A percentile compares a stretch with the other conserved stretches of the same genome.
Conservation (phyloP, 2,888 invertebrate genomes). For the Venusia cambrica region DNA sequence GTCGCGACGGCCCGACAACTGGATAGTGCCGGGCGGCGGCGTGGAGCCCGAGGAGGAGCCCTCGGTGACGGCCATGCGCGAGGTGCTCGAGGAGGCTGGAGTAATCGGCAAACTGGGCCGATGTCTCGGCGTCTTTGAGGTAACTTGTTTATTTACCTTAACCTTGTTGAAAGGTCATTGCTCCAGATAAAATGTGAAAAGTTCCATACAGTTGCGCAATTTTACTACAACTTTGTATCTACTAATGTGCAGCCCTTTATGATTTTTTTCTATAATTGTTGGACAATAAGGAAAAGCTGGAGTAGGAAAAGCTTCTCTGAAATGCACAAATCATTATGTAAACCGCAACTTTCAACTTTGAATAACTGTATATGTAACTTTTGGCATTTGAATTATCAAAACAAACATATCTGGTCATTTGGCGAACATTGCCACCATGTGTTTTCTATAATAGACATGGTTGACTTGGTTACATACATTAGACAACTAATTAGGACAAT, state of each 20-base stretch:
- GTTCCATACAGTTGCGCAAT: slow-evolving; percentile 8
- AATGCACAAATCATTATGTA: neutral
- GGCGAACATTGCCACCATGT: slow-evolving; percentile 5
- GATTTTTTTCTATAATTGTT: too few species aligned
- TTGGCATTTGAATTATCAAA: neutral
- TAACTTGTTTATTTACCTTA: slow-evolving; percentile 48
- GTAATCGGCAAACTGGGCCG: slow-evolving; percentile 94
- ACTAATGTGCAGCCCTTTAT: neutral
- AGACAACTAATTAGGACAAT: slow-evolving; percentile 18
- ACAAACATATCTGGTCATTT: slow-evolving; percentile 8
- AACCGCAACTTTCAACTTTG: too few species aligned
- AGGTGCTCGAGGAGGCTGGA: slow-evolving; percentile 98
- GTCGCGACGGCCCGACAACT: slow-evolving; percentile 93
- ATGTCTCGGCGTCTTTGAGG: slow-evolving; percentile 97
- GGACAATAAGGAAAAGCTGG: too few species aligned
- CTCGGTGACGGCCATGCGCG: slow-evolving; percentile 94
- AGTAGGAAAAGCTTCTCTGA: neutral
- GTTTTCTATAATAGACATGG: slow-evolving; percentile 5
- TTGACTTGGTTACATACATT: slow-evolving; percentile 8
- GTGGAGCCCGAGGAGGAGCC: slow-evolving; percentile 96
- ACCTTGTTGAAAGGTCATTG: slow-evolving; percentile 31
- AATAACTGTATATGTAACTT: too few species aligned
- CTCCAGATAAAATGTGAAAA: slow-evolving; percentile 17
- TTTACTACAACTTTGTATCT: slow-evolving; percentile 5
- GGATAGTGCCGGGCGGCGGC: slow-evolving; percentile 99